Evolutionary conservation across 2,888 invertebrate species (phyloP), one percentile per base, ranked within the genome.

Genomic region (Sisyra nigra): DNA sequence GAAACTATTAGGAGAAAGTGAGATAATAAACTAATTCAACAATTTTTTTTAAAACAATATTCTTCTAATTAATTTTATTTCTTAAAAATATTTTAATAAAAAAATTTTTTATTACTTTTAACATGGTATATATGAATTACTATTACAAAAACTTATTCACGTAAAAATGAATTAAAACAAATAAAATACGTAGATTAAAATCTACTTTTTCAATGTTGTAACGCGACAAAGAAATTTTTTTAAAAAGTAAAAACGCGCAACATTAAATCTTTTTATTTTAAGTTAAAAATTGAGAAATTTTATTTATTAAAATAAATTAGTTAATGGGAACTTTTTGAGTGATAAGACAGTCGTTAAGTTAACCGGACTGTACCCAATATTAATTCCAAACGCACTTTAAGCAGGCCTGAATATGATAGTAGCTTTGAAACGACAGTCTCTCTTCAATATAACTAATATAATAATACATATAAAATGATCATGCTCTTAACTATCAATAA

Each of bases 361-460:
- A 24, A 40, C 11, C 29, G 14, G 30, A 40, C 40, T 32, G 40
- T 32, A 40, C 32, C 18, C 8, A 40, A 31, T 40, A 40, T 15
- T 42, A 42, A 42, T 42, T 24, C 36, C 24, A 36, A 42, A 42
- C 42, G 36, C 36, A 42, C 34, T 42, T 41, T 42, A 19, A 24
- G 24, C 24, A 24, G 24, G 24, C 24, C 24, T 5, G 24, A 24
- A 24, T n/a, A n/a, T 15, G 14, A 35, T 13, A 24, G 24, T 24
- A 24, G 24, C 24, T 24, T 24, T 24, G 24, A 24, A 24, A 24
- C 24, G 24, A 24, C 24, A 24, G 24, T 24, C 24, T 24, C 24
- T 24, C 24, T 24, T 24, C 24, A 33, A 33, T 13, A 33, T 13
- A 33, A 33, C 33, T 33, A 33, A 33, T 33, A 13, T 33, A 33